These are phyloP conservation scores for Cephalopholis sonnerati DNA, from an alignment of 2,113 vertebrate species.

Conservation along the genomic window DNA sequence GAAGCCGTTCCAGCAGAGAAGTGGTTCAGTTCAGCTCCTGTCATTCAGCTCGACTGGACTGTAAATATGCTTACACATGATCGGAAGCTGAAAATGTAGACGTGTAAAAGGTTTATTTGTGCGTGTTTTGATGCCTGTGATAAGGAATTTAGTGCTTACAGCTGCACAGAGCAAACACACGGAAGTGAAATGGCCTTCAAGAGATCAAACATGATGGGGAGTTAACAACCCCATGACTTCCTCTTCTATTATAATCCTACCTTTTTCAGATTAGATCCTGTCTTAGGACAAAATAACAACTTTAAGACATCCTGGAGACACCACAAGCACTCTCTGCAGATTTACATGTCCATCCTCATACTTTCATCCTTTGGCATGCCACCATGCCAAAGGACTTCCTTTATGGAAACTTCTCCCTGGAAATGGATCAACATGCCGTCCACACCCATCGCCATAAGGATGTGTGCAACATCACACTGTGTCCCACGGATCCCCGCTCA, in stretches of 20 bases:
- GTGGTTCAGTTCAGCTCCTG: slow-evolving; percentile 37
- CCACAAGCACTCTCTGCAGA: slow-evolving; percentile 57
- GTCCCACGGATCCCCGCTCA: slow-evolving; percentile 29
- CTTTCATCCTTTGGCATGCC: slow-evolving; percentile 49
- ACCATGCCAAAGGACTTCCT: slow-evolving; percentile 65
- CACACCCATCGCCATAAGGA: slow-evolving; percentile 63
- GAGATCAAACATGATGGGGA: slow-evolving; percentile 39
- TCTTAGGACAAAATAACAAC: slow-evolving; percentile 54
- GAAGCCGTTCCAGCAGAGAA: slow-evolving; percentile 42
- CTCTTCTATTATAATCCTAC: slow-evolving; percentile 44
- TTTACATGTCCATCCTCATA: slow-evolving; percentile 53
- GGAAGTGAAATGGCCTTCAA: slow-evolving; percentile 31
- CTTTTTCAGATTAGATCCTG: slow-evolving; percentile 49
- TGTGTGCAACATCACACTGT: slow-evolving; percentile 51
- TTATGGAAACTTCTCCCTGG: slow-evolving; percentile 60
- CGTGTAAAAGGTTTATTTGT: background rate
- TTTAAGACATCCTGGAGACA: slow-evolving; percentile 45
- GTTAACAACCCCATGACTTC: slow-evolving; percentile 45
- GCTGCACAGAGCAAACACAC: slow-evolving; percentile 14
- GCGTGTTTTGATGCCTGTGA: slow-evolving; percentile 11
- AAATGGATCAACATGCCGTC: slow-evolving; percentile 54
- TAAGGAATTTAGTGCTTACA: slow-evolving; percentile 2
- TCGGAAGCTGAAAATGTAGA: slow-evolving; percentile 36
- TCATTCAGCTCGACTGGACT: slow-evolving; percentile 37
- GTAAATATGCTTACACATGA: slow-evolving; percentile 33